phyloP scores from a whole-genome alignment of 2,113 vertebrate species.

The Dipodomys ordii region DNA sequence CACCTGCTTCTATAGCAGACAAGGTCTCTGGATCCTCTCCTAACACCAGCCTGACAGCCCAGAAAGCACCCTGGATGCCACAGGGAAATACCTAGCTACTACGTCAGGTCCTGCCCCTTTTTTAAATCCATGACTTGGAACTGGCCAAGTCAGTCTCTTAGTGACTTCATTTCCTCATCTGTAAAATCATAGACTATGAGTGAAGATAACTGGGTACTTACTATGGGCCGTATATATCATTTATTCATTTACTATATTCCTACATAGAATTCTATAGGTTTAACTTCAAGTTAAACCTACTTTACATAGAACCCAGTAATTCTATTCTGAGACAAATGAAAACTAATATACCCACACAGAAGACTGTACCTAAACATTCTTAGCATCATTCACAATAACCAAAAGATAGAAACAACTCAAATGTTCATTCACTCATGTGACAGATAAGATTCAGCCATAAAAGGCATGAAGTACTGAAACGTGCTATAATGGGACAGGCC shows the following conservation, averaged over 20 bases:
- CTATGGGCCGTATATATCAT: not conserved
- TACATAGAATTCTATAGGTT: not conserved
- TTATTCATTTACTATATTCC: not conserved
- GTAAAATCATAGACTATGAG: not conserved
- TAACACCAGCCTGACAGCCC: not conserved
- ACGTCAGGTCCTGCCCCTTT: not conserved
- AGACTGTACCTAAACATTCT: not conserved
- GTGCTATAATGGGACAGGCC: not conserved
- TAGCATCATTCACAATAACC: not conserved
- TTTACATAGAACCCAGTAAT: not conserved
- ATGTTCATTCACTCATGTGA: not conserved
- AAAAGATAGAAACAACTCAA: not conserved
- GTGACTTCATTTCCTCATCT: not conserved
- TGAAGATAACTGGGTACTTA: not conserved
- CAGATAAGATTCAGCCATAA: no score
- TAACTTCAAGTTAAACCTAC: not conserved
- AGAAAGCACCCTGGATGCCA: not conserved
- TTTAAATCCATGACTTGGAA: not conserved
- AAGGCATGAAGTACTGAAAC: not conserved
- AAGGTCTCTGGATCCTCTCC: not conserved
- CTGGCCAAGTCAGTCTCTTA: not conserved
- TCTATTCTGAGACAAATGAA: not conserved
- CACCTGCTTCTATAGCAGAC: not conserved
- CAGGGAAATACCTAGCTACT: not conserved
- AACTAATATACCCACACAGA: not conserved